Base-by-base conservation (phyloP, 2,113 vertebrate genomes). In the Nesoenas mayeri region DNA sequence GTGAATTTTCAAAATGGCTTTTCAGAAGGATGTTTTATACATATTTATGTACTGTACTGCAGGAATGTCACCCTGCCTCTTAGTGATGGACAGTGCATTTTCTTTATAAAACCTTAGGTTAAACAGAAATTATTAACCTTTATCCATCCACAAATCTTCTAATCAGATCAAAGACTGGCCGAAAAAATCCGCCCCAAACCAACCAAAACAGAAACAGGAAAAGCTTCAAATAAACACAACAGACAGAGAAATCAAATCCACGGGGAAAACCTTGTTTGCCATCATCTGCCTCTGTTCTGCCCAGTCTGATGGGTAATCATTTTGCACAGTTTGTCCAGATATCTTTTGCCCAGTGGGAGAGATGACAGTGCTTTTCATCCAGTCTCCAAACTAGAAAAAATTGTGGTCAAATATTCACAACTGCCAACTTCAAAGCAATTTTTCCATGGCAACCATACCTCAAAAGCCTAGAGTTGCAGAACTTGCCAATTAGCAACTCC, bases 401-500 rank as follows among this genome's bases (percentile, higher is more conserved):
- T 93, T 88, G 75, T 96, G 98, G 97, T 98, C 98, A 96, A 96
- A 98, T 98, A 98, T 97, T 98, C 97, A 97, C 94, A 98, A 98
- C 97, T 97, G 97, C 97, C 97, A 98, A 98, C 97, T 98, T 99
- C 98, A 99, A 98, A 99, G 98, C 79, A 92, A 83, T 97, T 97
- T 98, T 97, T 97, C 98, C 98, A 98, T 98, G 98, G 98, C 98
- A 98, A 98, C 97, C 29, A 19, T 95, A 98, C 96, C 98, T 98
- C 98, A 98, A 98, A 99, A 98, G 97, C 97, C 97, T 85, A 78
- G 66, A 91, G 96, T 88, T 97, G 97, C 97, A 98, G 95, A 97
- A 97, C 98, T 98, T 98, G 97, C 98, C 98, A 99, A 99, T 99
- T 99, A 99, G 96, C 97, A 98, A 94, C 97, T 98, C 97, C 98